Conservation (phyloP, 2,888 invertebrate species). For the Coleophora flavipennella region DNA sequence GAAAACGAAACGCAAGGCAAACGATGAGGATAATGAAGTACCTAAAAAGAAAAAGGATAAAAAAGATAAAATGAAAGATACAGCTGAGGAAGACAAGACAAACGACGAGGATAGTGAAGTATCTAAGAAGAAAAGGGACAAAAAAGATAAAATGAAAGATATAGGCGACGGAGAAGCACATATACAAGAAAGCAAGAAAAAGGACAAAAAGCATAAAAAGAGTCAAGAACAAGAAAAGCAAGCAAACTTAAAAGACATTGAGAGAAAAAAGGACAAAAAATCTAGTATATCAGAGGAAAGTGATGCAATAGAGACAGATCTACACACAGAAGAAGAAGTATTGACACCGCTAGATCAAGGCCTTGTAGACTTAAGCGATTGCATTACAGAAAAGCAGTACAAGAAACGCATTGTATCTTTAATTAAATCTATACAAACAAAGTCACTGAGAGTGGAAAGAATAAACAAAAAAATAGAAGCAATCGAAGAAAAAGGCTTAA, state of each 20-base stretch:
- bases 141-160: neutral
- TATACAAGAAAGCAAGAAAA: constrained; percentile 9
- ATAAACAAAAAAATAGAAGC: constrained; percentile 37
- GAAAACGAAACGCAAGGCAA: constrained; percentile 9
- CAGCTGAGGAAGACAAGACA: constrained; percentile 2
- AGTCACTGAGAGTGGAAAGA: constrained; percentile 25
- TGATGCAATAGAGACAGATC: constrained; percentile 48
- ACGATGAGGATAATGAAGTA: constrained; percentile 3
- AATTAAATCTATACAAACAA: constrained; percentile 36
- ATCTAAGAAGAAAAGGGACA: neutral
- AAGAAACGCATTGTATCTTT: constrained; percentile 39
- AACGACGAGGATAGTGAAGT: too few relatives aligned
- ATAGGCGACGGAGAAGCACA: constrained; percentile 12
- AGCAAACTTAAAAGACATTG: constrained; percentile 12
- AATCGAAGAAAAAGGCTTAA: constrained; percentile 47
- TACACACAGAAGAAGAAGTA: constrained; percentile 36
- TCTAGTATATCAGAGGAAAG: constrained; percentile 36
- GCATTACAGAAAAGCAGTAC: constrained; percentile 33
- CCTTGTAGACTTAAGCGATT: constrained; percentile 44
- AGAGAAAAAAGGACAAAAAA: constrained; percentile 8
- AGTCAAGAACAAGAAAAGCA: constrained; percentile 5
- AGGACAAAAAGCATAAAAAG: constrained; percentile 13
- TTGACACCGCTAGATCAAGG: constrained; percentile 38
- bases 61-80: constrained; percentile 13
- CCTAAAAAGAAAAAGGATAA: constrained; percentile 7